phyloP scores from a whole-genome alignment of 2,797 vertebrate species.

The Muscicapa comitata region DNA sequence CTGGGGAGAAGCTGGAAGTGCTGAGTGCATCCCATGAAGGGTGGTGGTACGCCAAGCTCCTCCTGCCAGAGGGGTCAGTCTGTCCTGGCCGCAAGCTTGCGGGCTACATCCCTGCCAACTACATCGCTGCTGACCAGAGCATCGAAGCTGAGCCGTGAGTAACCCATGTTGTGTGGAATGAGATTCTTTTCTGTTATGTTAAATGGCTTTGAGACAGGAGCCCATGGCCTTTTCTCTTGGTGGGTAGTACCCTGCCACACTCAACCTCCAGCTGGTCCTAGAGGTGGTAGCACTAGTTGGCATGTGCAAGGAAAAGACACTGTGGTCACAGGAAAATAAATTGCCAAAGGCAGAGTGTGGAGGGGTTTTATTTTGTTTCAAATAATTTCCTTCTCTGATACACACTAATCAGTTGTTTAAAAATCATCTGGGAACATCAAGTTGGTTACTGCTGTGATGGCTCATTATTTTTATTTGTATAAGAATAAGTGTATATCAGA shows the following conservation, averaged over 20 bases:
- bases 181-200: background rate
- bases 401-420: background rate
- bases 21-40: constrained; percentile 75
- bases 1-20: constrained; percentile 83
- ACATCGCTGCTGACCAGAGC: constrained; percentile 86
- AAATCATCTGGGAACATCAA: background rate
- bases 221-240: background rate
- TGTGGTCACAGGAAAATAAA: background rate
- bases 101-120: constrained; percentile 93
- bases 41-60: constrained; percentile 88
- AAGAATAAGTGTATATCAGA: background rate
- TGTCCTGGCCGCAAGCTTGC: constrained; percentile 25
- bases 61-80: constrained; percentile 67
- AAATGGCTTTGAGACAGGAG: background rate
- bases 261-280: background rate
- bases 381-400: background rate
- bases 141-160: constrained; percentile 91
- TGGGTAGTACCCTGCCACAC: background rate
- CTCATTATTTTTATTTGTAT: background rate
- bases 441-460: background rate
- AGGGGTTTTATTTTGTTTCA: background rate
- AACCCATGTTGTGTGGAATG: accelerated
- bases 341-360: background rate
- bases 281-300: background rate
- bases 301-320: background rate